A percentile compares a stretch with the other conserved stretches of the same genome.
These are phyloP conservation scores for Myrmecophaga tridactyla DNA, from an alignment of 2,113 vertebrate genomes.

Conservation along the genomic window DNA sequence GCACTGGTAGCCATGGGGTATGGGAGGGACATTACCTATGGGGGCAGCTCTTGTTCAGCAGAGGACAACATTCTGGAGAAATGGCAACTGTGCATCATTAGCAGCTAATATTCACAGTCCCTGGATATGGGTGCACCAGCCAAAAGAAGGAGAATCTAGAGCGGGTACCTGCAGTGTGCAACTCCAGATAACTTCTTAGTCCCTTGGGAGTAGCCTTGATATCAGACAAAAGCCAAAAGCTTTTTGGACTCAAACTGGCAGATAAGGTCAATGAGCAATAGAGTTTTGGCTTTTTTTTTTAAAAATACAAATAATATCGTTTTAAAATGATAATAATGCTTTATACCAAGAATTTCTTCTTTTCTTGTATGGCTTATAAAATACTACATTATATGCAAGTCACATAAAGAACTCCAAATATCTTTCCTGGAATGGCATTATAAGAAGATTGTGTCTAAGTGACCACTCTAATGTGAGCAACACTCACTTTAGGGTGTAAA, in stretches of 20 bases:
- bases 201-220: neutral
- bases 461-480: neutral
- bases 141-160: no score
- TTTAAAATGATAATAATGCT: neutral
- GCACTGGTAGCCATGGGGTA: neutral
- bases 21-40: neutral
- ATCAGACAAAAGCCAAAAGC: neutral
- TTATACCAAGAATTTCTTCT: neutral
- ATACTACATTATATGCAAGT: neutral
- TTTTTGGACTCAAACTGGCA: neutral
- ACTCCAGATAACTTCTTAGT: neutral
- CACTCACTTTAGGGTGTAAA: neutral
- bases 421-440: neutral
- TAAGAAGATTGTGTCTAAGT: neutral
- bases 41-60: neutral
- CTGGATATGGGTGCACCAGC: fast-evolving
- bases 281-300: neutral
- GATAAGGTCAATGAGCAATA: neutral
- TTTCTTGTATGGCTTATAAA: neutral
- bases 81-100: neutral
- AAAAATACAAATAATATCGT: neutral
- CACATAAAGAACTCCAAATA: neutral
- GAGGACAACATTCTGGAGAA: neutral
- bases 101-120: neutral
- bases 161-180: neutral